Base-by-base conservation (phyloP, 1,140 invertebrate species). In the Drosophila asahinai region DNA sequence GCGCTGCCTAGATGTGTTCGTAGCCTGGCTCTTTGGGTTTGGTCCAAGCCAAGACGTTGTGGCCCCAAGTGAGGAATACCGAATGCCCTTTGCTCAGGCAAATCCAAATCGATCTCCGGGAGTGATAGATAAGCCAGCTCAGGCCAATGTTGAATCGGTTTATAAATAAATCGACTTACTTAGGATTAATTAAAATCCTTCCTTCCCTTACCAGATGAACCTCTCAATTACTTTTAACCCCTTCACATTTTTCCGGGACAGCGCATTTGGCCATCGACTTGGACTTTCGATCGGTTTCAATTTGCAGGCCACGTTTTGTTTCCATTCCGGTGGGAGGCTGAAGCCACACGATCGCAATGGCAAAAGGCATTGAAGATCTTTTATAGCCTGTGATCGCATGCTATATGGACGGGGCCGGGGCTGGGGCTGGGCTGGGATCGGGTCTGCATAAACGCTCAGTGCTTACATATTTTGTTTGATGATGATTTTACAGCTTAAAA, bases 401-500 rank as follows among this genome's bases (percentile, higher is more conserved):
- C 78, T 51, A 61, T 62, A 73, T 74, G 36, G 68, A 43, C 11
- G 49, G 36, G n/a, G 14, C 9, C 15, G 36, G 38, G 59, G 30
- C 19, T 14, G 36, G 38, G 59, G 30, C 19, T 14, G 59, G 65
- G 65, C 49, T 48, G 51, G 74, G 75, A 77, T 77, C 52, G 75
- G 30, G 70, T 73, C 70, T 61, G 70, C 67, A 73, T 73, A 73
- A 73, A 79, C 76, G 77, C 76, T 79, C 66, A 79, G 77, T 59
- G 83, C 83, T 84, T 81, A 87, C 84, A 87, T 87, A 89, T 87
- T 87, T 87, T 81, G 86, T 87, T 87, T 87, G 84, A 92, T 92
- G 91, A 92, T 92, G 91, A 91, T 92, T 92, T 92, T 92, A 92
- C 91, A 92, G 86, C 91, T 92, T 92, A 92, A 92, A 92, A 92